Conservation (phyloP, 1,140 invertebrate genomes). For the Bradynema listronoti region DNA sequence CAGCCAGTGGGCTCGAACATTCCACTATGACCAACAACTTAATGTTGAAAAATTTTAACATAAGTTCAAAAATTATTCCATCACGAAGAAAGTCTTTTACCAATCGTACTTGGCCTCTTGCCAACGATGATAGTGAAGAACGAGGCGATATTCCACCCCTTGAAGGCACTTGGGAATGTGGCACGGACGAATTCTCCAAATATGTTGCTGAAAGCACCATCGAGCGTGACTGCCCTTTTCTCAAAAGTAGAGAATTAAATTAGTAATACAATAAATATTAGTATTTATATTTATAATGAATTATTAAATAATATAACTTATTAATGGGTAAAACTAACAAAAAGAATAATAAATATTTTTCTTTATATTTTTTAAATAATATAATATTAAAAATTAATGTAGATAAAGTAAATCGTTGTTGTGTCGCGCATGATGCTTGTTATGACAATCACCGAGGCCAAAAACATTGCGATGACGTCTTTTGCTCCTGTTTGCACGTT, state of each 20-base stretch:
- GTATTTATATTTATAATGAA: constrained; percentile 3
- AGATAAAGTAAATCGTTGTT: constrained; percentile 20
- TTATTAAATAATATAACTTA: neutral
- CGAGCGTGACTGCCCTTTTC: constrained; percentile 8
- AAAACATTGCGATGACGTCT: constrained; percentile 23
- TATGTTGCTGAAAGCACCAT: constrained; percentile 5
- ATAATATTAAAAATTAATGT: neutral
- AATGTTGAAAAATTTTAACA: too few relatives aligned
- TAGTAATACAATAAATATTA: neutral
- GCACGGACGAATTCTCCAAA: constrained; percentile 15
- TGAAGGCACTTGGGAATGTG: constrained; percentile 15
- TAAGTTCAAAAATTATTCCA: too few relatives aligned
- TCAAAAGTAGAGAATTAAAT: constrained; percentile 10
- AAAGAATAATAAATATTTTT: neutral
- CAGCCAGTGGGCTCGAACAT: too few relatives aligned
- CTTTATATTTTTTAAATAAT: neutral
- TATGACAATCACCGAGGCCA: constrained; percentile 18
- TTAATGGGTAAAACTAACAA: neutral
- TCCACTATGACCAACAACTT: too few relatives aligned
- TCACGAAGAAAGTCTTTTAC: too few relatives aligned
- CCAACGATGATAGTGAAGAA: too few relatives aligned
- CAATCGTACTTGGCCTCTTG: too few relatives aligned
- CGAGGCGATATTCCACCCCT: too few relatives aligned
- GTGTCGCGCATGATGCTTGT: constrained; percentile 19
- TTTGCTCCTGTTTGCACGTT: constrained; percentile 15